Percentiles rank a stretch among this genome's conserved stretches.
phyloP scores from a whole-genome alignment of 1,140 invertebrate species.

The Cepaea nemoralis region DNA sequence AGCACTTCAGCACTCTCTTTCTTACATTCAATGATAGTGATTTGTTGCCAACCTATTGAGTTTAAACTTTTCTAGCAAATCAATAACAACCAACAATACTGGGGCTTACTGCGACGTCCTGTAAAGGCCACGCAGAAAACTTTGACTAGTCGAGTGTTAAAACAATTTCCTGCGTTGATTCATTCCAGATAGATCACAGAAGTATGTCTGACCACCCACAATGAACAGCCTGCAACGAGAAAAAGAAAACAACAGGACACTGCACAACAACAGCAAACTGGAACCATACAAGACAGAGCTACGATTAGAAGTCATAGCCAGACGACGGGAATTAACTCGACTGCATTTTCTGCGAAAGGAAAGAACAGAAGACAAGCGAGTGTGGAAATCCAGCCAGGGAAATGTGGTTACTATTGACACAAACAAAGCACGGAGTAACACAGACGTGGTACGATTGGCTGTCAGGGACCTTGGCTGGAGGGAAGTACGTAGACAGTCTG shows the following conservation, averaged over 20 bases:
- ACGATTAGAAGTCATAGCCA: conserved; percentile 9
- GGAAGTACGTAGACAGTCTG: conserved; percentile 67
- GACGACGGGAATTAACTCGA: conserved; percentile 11
- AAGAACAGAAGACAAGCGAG: conserved; percentile 2
- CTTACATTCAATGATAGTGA: too few relatives aligned
- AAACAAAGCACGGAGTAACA: conserved; percentile 65
- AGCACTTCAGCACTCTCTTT: too few relatives aligned
- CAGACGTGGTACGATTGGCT: conserved; percentile 65
- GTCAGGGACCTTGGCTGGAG: conserved; percentile 68
- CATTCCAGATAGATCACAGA: background rate
- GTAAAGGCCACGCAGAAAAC: too few relatives aligned
- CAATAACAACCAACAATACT: too few relatives aligned
- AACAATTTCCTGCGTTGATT: background rate
- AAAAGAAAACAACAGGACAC: background rate
- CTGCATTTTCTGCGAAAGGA: background rate
- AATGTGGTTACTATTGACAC: conserved; percentile 68
- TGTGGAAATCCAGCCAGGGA: conserved; percentile 37
- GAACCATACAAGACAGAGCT: conserved; percentile 37
- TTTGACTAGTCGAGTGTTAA: too few relatives aligned
- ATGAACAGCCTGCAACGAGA: background rate
- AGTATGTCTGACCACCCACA: background rate
- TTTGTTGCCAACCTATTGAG: too few relatives aligned
- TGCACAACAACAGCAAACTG: background rate
- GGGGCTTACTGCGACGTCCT: too few relatives aligned
- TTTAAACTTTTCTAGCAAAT: too few relatives aligned